These are phyloP conservation scores for Nymphalis c-album DNA, from an alignment of 2,888 invertebrate species.

Conservation along the genomic window DNA sequence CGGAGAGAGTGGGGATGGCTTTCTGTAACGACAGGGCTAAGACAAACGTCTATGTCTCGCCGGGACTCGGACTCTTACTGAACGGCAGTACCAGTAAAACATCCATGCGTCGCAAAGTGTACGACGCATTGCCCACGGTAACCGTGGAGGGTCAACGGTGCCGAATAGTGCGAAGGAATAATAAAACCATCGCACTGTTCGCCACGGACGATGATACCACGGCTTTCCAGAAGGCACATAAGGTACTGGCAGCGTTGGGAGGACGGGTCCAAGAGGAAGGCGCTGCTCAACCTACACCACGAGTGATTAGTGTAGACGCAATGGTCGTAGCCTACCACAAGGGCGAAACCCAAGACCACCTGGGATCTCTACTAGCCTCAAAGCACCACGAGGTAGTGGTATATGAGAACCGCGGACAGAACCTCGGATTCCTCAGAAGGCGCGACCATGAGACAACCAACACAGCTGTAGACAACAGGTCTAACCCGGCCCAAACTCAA, in stretches of 20 bases:
- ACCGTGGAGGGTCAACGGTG: neutral
- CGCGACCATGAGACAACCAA: neutral
- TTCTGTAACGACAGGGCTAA: too few relatives aligned
- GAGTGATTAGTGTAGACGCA: conserved; percentile 17
- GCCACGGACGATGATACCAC: neutral
- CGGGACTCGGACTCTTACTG: too few relatives aligned
- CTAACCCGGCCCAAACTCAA: neutral
- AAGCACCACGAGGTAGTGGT: conserved; percentile 19
- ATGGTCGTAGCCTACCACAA: conserved; percentile 13
- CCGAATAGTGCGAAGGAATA: neutral
- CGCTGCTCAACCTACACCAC: neutral
- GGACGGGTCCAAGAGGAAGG: neutral
- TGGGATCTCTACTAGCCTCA: conserved; percentile 18
- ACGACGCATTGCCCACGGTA: neutral
- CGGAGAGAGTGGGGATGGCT: too few relatives aligned
- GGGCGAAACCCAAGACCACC: conserved; percentile 10
- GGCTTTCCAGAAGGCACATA: neutral
- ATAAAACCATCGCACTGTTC: conserved; percentile 9
- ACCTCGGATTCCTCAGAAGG: conserved; percentile 17
- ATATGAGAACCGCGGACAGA: conserved; percentile 26
- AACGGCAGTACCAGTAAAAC: neutral
- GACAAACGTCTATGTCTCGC: too few relatives aligned
- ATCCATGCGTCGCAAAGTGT: neutral
- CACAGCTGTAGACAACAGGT: neutral
- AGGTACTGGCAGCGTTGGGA: neutral